Evolutionary conservation across 2,797 vertebrate genomes (phyloP).

Genomic region (Cygnus olor): DNA sequence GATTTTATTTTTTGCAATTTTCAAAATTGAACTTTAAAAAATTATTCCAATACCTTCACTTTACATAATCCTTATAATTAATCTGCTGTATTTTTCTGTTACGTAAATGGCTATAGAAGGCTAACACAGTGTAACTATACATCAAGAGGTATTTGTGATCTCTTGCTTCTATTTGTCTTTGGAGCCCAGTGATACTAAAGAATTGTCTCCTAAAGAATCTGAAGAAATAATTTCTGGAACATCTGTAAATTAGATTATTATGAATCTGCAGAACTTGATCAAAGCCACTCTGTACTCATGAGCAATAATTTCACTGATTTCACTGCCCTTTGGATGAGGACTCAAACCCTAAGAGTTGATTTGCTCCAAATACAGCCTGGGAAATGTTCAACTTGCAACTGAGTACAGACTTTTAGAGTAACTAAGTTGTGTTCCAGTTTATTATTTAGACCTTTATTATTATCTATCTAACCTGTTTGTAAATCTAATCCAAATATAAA

Average conservation of each 20-base stretch:
- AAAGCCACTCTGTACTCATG: neutral
- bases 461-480: neutral
- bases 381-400: neutral
- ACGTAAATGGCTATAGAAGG: neutral
- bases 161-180: neutral
- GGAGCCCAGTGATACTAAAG: neutral
- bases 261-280: neutral
- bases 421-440: neutral
- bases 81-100: neutral
- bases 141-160: neutral
- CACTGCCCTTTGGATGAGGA: neutral
- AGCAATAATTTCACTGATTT: neutral
- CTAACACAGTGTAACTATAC: neutral
- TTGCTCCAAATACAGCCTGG: neutral
- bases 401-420: neutral
- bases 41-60: neutral
- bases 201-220: neutral
- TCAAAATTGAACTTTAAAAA: neutral
- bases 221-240: neutral
- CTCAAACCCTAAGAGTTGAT: neutral
- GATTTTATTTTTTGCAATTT: neutral
- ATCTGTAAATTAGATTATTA: neutral
- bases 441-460: neutral
- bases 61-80: neutral
- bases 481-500: neutral